Evolutionary conservation across 2,888 invertebrate species (phyloP).

Genomic region (Pasiphila rectangulata): DNA sequence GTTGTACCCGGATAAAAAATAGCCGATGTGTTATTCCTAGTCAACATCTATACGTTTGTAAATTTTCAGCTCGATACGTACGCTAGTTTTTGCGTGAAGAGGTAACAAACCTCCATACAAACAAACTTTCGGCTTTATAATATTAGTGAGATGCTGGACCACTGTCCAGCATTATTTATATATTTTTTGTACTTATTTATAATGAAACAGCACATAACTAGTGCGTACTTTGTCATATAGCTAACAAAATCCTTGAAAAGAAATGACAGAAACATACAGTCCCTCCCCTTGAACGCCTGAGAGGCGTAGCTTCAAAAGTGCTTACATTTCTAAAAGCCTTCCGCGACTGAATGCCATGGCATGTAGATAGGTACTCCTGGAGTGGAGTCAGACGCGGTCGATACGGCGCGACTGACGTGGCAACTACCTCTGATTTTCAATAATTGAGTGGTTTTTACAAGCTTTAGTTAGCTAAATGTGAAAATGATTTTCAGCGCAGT

Average conservation of each 20-base stretch:
- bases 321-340: constrained; percentile 11
- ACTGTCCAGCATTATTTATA: no score
- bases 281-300: neutral
- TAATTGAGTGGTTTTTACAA: constrained; percentile 10
- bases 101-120: neutral
- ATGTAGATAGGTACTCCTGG: no score
- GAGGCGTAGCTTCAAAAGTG: neutral
- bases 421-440: constrained; percentile 8
- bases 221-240: no score
- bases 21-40: no score
- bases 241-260: no score
- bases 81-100: neutral
- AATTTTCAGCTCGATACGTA: no score
- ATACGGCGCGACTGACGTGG: constrained; percentile 57
- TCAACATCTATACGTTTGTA: no score
- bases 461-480: neutral
- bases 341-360: constrained; percentile 8
- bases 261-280: neutral
- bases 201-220: no score
- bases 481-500: neutral
- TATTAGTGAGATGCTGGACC: no score
- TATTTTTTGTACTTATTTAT: no score
- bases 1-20: no score
- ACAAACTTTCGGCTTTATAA: no score
- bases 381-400: constrained; percentile 53